phyloP scores from a whole-genome alignment of 2,888 invertebrate species.

The Yponomeuta malinellus region DNA sequence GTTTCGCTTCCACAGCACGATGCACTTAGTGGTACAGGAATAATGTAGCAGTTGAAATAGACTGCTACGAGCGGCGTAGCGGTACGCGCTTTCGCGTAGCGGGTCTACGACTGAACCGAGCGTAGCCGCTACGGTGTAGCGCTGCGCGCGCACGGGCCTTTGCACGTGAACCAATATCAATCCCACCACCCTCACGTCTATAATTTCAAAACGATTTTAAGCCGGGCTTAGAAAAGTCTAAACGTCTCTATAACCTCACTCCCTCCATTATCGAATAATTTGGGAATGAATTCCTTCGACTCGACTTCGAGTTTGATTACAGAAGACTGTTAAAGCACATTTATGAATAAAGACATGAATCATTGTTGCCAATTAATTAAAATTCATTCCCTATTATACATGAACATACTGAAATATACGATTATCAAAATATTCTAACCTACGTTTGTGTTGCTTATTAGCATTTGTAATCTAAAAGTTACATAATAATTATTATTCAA shows the following conservation, averaged over 20 bases:
- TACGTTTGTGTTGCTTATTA: too few species aligned
- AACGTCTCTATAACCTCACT: conserved; percentile 5
- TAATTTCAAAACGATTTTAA: conserved; percentile 50
- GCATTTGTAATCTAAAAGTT: too few species aligned
- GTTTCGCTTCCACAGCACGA: not conserved
- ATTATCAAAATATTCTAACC: too few species aligned
- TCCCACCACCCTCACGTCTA: conserved; percentile 56
- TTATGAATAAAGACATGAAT: too few species aligned
- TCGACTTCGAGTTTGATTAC: too few species aligned
- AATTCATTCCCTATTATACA: too few species aligned
- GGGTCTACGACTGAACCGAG: conserved; percentile 48
- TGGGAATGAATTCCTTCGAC: too few species aligned
- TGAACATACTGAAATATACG: too few species aligned
- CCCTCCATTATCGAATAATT: not conserved
- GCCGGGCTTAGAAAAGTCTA: conserved; percentile 5
- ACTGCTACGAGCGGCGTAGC: conserved; percentile 40
- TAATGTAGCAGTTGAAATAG: not conserved
- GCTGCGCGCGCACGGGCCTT: conserved; percentile 67
- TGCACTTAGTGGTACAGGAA: not conserved
- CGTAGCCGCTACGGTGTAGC: conserved; percentile 52
- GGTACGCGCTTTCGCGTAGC: conserved; percentile 54
- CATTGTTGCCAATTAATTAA: too few species aligned
- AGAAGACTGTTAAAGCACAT: too few species aligned
- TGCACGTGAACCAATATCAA: conserved; percentile 54
- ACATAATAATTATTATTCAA: too few species aligned